These are phyloP conservation scores for Julus scandinavius DNA, from an alignment of 2,888 invertebrate species.

Conservation along the genomic window DNA sequence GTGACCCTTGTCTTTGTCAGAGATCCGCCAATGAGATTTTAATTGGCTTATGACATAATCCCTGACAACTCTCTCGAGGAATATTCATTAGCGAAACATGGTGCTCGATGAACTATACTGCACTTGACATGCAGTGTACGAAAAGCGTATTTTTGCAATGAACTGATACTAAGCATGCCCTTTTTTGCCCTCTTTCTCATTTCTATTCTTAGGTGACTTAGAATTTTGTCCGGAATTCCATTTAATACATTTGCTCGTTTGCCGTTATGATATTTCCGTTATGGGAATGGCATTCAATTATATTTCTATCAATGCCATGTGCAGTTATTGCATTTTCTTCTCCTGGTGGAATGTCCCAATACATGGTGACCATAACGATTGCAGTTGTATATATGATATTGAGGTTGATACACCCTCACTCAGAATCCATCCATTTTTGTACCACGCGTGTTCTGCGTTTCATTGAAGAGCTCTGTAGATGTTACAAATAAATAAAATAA, in stretches of 20 bases:
- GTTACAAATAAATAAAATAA: too few relatives aligned
- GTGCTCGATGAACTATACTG: background rate
- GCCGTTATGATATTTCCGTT: conserved; percentile 13
- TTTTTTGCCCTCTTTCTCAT: background rate
- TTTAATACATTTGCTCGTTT: conserved; percentile 12
- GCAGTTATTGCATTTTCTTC: background rate
- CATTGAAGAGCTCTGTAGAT: too few relatives aligned
- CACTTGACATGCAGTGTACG: background rate
- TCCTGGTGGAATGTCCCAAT: background rate
- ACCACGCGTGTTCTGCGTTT: too few relatives aligned
- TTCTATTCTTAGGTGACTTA: background rate
- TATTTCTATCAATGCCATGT: background rate
- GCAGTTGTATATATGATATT: too few relatives aligned
- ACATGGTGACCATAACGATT: background rate
- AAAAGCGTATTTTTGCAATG: background rate
- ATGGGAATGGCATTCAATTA: conserved; percentile 24
- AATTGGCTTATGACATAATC: conserved; percentile 29
- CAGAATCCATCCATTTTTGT: too few relatives aligned
- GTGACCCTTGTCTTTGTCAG: background rate
- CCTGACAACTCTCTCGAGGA: conserved; percentile 30
- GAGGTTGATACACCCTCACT: too few relatives aligned
- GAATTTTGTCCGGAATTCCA: background rate
- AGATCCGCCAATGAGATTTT: conserved; percentile 19
- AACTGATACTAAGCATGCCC: background rate
- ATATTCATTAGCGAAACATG: conserved; percentile 35